phyloP scores from a whole-genome alignment of 2,888 invertebrate genomes.

The Ischnura elegans region DNA sequence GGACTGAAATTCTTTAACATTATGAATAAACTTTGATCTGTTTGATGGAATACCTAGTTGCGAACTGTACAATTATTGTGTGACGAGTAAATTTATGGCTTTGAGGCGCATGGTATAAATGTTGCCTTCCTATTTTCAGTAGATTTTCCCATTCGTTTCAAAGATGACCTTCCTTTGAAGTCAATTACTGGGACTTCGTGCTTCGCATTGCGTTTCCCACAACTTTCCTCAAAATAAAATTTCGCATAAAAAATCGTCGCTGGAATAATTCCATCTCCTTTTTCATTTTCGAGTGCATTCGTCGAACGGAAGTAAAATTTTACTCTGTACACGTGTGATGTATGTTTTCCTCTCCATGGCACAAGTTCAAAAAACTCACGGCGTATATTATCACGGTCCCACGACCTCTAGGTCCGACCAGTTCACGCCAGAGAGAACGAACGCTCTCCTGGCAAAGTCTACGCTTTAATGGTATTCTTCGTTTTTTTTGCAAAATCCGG shows the following conservation, averaged over 20 bases:
- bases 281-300: background rate
- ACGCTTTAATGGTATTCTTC: background rate
- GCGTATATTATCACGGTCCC: background rate
- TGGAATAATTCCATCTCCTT: background rate
- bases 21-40: no score
- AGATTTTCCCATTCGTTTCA: no score
- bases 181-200: no score
- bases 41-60: no score
- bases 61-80: no score
- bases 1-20: no score
- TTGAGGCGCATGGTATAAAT: no score
- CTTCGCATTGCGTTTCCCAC: no score
- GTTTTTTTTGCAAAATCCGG: background rate
- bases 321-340: background rate
- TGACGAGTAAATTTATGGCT: no score
- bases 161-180: no score
- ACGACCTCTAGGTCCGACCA: background rate
- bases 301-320: background rate
- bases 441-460: background rate
- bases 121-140: no score
- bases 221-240: background rate
- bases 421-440: background rate
- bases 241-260: background rate
- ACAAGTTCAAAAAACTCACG: background rate
- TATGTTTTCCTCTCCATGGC: background rate